These are phyloP conservation scores for Illadopsis cleaveri DNA, from an alignment of 2,113 vertebrate species.

Conservation along the genomic window DNA sequence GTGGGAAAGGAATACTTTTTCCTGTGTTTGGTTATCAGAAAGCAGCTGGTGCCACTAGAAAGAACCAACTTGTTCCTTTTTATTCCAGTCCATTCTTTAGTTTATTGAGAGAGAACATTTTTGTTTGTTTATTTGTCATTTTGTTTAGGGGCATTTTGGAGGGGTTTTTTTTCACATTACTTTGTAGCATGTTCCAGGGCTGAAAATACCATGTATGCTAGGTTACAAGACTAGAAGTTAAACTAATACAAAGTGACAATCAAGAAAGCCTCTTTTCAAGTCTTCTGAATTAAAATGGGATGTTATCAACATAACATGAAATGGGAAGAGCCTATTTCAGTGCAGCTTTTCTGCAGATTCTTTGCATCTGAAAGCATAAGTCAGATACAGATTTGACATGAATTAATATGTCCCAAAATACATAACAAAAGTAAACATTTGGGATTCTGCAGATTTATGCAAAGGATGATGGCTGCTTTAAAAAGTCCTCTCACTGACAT, in stretches of 20 bases:
- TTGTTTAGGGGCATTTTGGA: not conserved
- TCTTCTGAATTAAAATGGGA: not conserved
- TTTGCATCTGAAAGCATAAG: not conserved
- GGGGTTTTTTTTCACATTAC: not conserved
- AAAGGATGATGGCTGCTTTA: not conserved
- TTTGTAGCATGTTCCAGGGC: not conserved
- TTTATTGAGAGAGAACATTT: not conserved
- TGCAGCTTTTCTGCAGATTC: not conserved
- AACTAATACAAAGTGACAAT: not conserved
- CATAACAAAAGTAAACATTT: not conserved
- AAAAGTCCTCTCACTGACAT: not conserved
- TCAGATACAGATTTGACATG: not conserved
- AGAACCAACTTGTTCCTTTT: not conserved
- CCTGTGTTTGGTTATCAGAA: not conserved
- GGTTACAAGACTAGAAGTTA: not conserved
- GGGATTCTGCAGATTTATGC: not conserved
- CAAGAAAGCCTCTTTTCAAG: not conserved
- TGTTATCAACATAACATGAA: not conserved
- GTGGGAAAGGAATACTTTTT: not conserved
- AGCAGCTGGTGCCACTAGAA: not conserved
- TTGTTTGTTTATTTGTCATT: not conserved
- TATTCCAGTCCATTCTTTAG: not conserved
- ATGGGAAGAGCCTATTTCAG: not conserved
- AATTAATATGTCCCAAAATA: not conserved
- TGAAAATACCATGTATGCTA: not conserved